phyloP scores from a whole-genome alignment of 2,113 vertebrate species.

The Donacobius atricapilla region DNA sequence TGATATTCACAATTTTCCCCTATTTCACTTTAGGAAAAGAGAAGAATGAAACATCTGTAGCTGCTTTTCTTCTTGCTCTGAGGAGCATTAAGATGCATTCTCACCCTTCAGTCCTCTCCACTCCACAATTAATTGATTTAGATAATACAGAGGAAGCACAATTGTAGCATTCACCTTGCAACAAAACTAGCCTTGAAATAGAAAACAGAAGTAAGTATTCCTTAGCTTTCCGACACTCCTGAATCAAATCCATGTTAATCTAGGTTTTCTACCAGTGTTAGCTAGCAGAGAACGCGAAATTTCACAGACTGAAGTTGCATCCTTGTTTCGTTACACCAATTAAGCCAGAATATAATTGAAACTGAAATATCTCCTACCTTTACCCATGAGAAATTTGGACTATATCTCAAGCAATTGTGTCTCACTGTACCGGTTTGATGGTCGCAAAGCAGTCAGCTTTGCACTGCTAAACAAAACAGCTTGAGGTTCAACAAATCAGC shows the following conservation, averaged over 20 bases:
- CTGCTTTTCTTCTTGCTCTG: not conserved
- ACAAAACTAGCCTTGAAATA: not conserved
- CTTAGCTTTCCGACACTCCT: not conserved
- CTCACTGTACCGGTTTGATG: not conserved
- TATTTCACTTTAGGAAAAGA: not conserved
- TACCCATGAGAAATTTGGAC: not conserved
- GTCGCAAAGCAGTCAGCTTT: not conserved
- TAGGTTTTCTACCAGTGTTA: not conserved
- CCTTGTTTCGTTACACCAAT: not conserved
- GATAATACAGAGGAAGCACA: not conserved
- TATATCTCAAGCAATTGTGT: not conserved
- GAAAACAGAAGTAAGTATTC: not conserved
- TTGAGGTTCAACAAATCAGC: slow-evolving; percentile 45
- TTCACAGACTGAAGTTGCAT: not conserved
- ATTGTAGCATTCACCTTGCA: not conserved
- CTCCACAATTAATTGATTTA: not conserved
- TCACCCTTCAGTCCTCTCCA: not conserved
- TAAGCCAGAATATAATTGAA: not conserved
- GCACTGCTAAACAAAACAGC: slow-evolving; percentile 12
- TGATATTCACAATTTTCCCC: not conserved
- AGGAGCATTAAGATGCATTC: not conserved
- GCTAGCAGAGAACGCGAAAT: not conserved
- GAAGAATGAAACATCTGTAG: not conserved
- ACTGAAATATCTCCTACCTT: slow-evolving; percentile 36
- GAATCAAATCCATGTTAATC: not conserved